A percentile compares a stretch with the other conserved stretches of the same genome.
Conservation (phyloP, 2,888 invertebrate species). For the Rhopalosiphum nymphaeae region DNA sequence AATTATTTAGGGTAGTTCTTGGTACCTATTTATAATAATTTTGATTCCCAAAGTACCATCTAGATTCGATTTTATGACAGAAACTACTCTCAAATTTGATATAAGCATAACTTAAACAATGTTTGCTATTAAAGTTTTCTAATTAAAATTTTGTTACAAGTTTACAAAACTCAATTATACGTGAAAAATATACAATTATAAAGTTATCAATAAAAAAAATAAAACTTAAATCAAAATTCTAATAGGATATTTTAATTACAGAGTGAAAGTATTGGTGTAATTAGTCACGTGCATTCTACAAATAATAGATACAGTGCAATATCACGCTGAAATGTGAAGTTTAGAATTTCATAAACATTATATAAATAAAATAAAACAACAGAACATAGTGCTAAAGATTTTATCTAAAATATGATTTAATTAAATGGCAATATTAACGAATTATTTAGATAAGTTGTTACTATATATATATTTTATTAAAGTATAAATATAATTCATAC, state of each 20-base stretch:
- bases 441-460: background rate
- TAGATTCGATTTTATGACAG: background rate
- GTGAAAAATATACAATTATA: background rate
- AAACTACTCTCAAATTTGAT: background rate
- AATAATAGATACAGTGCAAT: background rate
- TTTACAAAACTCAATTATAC: background rate
- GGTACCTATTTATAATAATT: background rate
- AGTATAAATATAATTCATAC: background rate
- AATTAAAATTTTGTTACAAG: background rate
- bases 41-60: background rate
- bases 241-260: background rate
- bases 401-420: background rate
- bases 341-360: background rate
- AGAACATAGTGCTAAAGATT: background rate
- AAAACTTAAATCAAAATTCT: background rate
- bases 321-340: background rate
- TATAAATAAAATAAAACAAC: background rate
- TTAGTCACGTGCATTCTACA: background rate
- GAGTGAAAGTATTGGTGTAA: background rate
- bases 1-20: background rate
- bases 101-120: background rate
- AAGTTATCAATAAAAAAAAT: background rate
- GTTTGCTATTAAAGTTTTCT: background rate
- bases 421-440: background rate
- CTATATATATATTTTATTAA: background rate